Conservation (phyloP, 2,888 invertebrate species). For the Strigamia crassipes region DNA sequence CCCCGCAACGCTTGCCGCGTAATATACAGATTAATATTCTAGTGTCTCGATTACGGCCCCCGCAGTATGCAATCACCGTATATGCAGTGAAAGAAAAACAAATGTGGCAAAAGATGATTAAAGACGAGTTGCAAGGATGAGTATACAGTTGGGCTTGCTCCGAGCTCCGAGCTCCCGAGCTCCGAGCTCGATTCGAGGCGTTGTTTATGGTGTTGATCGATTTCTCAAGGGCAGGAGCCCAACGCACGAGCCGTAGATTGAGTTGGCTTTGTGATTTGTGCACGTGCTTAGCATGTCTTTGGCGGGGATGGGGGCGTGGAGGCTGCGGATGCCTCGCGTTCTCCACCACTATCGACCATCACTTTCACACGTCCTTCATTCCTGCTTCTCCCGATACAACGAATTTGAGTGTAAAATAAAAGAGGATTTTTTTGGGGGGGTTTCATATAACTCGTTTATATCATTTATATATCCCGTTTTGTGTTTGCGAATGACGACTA, state of each 20-base stretch:
- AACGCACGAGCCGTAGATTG: conserved; percentile 23
- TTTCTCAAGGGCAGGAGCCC: conserved; percentile 33
- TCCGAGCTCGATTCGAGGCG: not conserved
- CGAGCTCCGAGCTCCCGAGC: too few relatives aligned
- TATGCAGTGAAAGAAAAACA: not conserved
- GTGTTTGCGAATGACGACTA: not conserved
- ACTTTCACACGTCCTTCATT: conserved; percentile 34
- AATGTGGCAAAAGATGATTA: conserved; percentile 16
- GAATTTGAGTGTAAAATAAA: not conserved
- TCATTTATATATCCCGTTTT: not conserved
- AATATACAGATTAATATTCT: conserved; percentile 32
- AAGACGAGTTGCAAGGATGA: not conserved
- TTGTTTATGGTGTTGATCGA: conserved; percentile 35
- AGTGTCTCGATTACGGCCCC: conserved; percentile 10
- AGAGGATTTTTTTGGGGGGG: too few relatives aligned
- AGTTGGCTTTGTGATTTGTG: conserved; percentile 34
- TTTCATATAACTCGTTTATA: too few relatives aligned
- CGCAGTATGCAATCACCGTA: not conserved
- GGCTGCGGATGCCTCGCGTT: conserved; percentile 20
- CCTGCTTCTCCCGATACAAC: not conserved
- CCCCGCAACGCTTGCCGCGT: conserved; percentile 12
- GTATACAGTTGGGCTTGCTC: not conserved
- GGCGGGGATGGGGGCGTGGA: conserved; percentile 28
- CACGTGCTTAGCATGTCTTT: conserved; percentile 34
- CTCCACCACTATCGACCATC: conserved; percentile 26